Evolutionary conservation across 2,888 invertebrate genomes (phyloP), one percentile per base, ranked within the genome.

Genomic region (Drosophila barbarae): DNA sequence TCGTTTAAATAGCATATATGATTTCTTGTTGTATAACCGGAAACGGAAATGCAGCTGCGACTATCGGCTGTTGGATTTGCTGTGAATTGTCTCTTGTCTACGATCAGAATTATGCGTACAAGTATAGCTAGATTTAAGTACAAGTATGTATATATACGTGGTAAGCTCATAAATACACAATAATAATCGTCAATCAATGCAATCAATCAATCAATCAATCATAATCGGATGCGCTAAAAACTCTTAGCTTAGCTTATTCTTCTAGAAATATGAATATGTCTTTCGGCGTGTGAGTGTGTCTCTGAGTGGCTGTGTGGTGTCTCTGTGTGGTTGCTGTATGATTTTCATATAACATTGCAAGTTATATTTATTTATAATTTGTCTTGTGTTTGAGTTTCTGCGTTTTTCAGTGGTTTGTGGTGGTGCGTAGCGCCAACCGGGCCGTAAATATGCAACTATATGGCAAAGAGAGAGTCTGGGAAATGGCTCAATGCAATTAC

Each of bases 141-240:
- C 63, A 76, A 73, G 64, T 71, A 64, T 32, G 18, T 58, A 47
- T 60, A 71, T 63, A 73, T 76, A 75, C 61, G 41, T 72, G 52
- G 51, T 79, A 81, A 81, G 81, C 85, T 82, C 81, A 82, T 85
- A 85, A 82, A 83, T 85, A 84, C 83, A 82, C 69, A 79, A 76
- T 78, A 76, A 67, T 69, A 74, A 70, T 66, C 39, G 50, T 69
- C 54, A 68, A 61, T 67, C 52, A 51, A 71, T 65, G 55, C 63
- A 61, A 63, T 55, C 55, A 71, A 69, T 71, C 65, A 71, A 69
- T 71, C 65, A 63, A 65, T 69, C 59, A 64, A 76, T 64, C 69
- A 65, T 59, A 64, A 71, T 70, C 47, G 55, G 71, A 65, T 70
- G 63, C 41, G 57, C 51, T 74, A 73, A 80, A 76, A 84, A 75